A percentile compares a stretch with the other conserved stretches of the same genome.
phyloP scores from a whole-genome alignment of 2,888 invertebrate species.

The Andrena chrysosceles region DNA sequence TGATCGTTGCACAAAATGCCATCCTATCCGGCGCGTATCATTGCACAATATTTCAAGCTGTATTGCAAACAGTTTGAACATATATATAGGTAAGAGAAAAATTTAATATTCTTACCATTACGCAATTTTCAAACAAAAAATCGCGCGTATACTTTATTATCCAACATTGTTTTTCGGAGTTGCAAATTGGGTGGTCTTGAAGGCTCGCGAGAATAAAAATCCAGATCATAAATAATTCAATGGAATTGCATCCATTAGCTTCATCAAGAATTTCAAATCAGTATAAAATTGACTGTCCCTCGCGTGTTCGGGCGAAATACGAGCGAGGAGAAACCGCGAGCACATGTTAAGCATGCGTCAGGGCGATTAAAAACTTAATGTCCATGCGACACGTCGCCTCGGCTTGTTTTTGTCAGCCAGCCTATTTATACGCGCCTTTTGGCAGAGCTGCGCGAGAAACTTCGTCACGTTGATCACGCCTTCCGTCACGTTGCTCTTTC shows the following conservation, averaged over 20 bases:
- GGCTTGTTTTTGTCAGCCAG: slow-evolving; percentile 69
- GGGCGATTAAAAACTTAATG: slow-evolving; percentile 59
- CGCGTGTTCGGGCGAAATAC: neutral
- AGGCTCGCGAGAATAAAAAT: no score
- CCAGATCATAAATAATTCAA: no score
- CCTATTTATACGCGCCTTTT: slow-evolving; percentile 73
- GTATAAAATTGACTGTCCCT: no score
- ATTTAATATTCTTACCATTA: neutral
- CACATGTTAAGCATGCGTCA: slow-evolving; percentile 15
- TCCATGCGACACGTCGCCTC: slow-evolving; percentile 50
- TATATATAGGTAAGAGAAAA: slow-evolving; percentile 11
- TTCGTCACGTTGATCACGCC: slow-evolving; percentile 53
- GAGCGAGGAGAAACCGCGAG: neutral
- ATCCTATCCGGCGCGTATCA: neutral
- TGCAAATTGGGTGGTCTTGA: no score
- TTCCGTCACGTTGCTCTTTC: slow-evolving; percentile 17
- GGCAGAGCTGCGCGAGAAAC: slow-evolving; percentile 66
- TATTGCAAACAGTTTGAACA: neutral
- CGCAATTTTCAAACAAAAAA: neutral
- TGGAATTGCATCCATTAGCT: no score
- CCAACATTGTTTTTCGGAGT: neutral
- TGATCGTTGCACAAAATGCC: neutral
- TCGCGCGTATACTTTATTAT: neutral
- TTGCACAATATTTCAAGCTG: neutral
- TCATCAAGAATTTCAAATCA: no score